Conservation (phyloP, 2,888 invertebrate genomes). For the Tubulanus polymorphus region DNA sequence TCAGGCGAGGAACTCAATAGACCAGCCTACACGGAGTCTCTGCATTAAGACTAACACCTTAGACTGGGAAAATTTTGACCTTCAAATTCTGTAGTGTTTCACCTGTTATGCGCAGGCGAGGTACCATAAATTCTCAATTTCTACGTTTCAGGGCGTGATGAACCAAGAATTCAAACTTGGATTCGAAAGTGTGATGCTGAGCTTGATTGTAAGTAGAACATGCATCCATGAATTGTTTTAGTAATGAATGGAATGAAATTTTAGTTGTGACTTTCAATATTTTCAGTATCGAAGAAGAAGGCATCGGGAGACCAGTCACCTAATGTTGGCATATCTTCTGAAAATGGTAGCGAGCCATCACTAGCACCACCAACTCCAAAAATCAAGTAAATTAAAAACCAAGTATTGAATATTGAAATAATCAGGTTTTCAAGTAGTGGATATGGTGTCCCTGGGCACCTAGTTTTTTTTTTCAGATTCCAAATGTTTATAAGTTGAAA, state of each 20-base stretch:
- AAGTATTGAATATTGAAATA: neutral
- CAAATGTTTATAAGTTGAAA: neutral
- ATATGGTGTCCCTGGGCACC: too few species aligned
- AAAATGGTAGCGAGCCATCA: neutral
- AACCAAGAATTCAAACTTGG: constrained; percentile 17
- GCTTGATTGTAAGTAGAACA: constrained; percentile 17
- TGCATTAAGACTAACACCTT: too few species aligned
- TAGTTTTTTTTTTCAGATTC: neutral
- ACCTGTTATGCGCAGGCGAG: too few species aligned
- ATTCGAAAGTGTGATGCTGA: constrained; percentile 21
- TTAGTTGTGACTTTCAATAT: too few species aligned
- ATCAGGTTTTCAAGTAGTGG: neutral
- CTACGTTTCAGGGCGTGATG: too few species aligned
- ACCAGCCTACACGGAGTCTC: too few species aligned
- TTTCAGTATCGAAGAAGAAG: too few species aligned
- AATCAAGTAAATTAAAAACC: neutral
- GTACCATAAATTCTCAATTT: too few species aligned
- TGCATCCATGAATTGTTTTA: neutral
- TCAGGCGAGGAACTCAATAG: too few species aligned
- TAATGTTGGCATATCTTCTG: neutral
- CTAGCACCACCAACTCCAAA: neutral
- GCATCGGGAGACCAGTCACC: neutral
- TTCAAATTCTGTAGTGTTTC: too few species aligned
- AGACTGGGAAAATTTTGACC: too few species aligned
- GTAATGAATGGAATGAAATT: neutral